Evolutionary conservation across 2,888 invertebrate species (phyloP), one percentile per base, ranked within the genome.

Genomic region (Eristalis tenax): DNA sequence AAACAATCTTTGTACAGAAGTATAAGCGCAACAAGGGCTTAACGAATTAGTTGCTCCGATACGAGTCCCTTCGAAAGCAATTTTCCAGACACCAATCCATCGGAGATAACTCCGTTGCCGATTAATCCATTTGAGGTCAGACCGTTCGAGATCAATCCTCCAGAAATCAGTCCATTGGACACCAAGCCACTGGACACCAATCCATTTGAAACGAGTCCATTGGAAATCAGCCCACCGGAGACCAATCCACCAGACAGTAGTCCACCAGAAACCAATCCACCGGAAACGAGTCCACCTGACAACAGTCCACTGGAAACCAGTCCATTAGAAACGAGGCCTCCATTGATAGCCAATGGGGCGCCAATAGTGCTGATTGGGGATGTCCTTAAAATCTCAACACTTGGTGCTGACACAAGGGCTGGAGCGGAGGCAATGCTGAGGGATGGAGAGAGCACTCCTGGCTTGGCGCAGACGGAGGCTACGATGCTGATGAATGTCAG

Each of bases 201-300:
- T 8, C 50, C 50, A 50, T 13, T 56, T 11, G 56, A 50, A 1
- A 56, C 28, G 26, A 59, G 26, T 26, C 59, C 59, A 15, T 59
- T 26, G 6, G 23, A 28, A 0, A 59, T 15, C 59, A 59, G 59
- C 4, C 59, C 11, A 56, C 38, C 38, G 3, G 61, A 18, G 10
- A 76, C n/a, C 4, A 59, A 40, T 50, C 77, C 82, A 22, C 57
- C 59, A 2, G 64, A 70, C 0, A 82, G 43, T 6, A 83, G 6
- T 70, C 83, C 82, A 15, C 40, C 23, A 38, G 75, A 75, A 0
- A 81, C 13, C n/a, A 81, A 28, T 23, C 81, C 82, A n/a, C 35
- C 70, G 4, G 82, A 71, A 1, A 82, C 28, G 22, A 81, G 38
- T 40, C 80, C 82, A 32, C 32, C 59, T 0, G 82, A 83, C 8